Evolutionary conservation across 30 jellyfish, hydroid and myxozoan species (phyloP), one percentile per base, ranked within the genome.

Genomic region (Hydractinia symbiolongicarpus): DNA sequence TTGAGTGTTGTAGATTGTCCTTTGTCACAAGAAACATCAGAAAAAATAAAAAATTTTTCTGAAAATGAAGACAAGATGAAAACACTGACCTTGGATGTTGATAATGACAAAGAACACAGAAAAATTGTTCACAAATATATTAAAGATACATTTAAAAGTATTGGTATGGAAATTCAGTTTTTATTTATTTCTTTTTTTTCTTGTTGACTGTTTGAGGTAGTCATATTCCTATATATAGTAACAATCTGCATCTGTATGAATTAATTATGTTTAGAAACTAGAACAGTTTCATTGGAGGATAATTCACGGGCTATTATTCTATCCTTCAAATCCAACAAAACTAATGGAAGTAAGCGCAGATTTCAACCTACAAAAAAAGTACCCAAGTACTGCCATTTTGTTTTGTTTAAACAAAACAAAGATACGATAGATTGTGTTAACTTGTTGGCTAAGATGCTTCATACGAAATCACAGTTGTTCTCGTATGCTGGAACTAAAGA

Each of bases 401-500:
- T 81, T 9, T 82, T 95, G 55, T 89, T 87, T 77, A 95, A 95
- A 89, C 96, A 89, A 53, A 95, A 95, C 88, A 79, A 78, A 68
- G 96, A 89, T 62, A 95, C 99, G 6, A 95, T 88, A 94, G 88
- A 85, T 73, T 95, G 96, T 6, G 79, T 95, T 10, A 85, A 69
- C 55, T 69, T 81, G 30, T 78, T 95, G 54, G 88, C 97, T 11
- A 75, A 85, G 67, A 58, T 76, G 44, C 87, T 95, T 54, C 91
- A 82, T 69, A 83, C 84, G 11, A 86, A 81, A 50, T 66, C 95
- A 54, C 52, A 78, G 9, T 9, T 56, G 8, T 85, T 95, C 78
- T 61, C 97, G 8, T 95, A 88, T 89, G 97, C 97, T 53, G 99
- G 99, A 16, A 95, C 97, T 15, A 95, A 95, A 79, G 99, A 95